These are phyloP conservation scores for Pseudorectes ferrugineus DNA, from an alignment of 2,113 vertebrate genomes.

Conservation along the genomic window DNA sequence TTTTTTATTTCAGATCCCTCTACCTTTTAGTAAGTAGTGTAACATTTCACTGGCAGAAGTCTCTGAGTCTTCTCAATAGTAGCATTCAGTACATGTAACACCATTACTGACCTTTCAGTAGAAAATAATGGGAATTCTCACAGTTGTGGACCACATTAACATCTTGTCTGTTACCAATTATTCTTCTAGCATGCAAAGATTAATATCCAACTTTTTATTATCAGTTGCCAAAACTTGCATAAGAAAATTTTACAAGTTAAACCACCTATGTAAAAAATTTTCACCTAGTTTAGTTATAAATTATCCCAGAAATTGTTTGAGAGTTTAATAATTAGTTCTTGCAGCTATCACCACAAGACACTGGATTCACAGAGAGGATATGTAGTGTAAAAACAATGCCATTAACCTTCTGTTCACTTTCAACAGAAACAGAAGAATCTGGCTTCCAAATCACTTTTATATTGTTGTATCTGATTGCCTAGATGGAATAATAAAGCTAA, in stretches of 20 bases:
- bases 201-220: background rate
- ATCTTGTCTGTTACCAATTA: background rate
- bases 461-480: background rate
- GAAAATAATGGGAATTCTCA: background rate
- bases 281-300: background rate
- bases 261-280: background rate
- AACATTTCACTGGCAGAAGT: background rate
- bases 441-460: background rate
- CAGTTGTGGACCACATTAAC: background rate
- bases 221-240: background rate
- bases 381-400: background rate
- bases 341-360: rapidly evolving
- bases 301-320: background rate
- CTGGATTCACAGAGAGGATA: background rate
- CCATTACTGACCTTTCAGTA: background rate
- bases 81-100: background rate
- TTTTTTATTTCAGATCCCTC: background rate
- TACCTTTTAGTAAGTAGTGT: background rate
- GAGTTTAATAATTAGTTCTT: background rate
- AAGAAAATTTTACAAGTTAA: background rate
- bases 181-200: background rate
- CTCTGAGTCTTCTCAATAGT: background rate
- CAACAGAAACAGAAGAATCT: background rate
- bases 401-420: background rate
- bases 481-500: background rate